phyloP scores from a whole-genome alignment of 2,888 invertebrate genomes.

The Eupithecia subfuscata region DNA sequence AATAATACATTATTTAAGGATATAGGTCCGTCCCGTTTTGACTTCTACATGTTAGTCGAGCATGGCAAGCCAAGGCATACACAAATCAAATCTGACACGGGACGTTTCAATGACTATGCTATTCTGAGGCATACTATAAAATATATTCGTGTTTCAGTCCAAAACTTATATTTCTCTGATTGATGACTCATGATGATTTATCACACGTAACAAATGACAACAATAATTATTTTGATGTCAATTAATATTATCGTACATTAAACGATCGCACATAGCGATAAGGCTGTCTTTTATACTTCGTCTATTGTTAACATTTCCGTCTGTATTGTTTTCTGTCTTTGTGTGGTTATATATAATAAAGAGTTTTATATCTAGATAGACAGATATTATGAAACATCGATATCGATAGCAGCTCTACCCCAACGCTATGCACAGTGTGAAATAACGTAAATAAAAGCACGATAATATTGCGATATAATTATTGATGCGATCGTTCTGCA shows the following conservation, averaged over 20 bases:
- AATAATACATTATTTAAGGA: too few species aligned
- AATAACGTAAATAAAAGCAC: constrained; percentile 70
- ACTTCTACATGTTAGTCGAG: too few species aligned
- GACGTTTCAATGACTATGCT: not conserved
- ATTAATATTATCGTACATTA: not conserved
- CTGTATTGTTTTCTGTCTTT: too few species aligned
- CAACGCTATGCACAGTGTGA: constrained; percentile 58
- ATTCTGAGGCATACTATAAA: not conserved
- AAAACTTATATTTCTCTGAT: too few species aligned
- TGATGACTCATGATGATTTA: not conserved
- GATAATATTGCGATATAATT: constrained; percentile 77
- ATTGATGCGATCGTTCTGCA: constrained; percentile 42
- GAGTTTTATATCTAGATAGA: too few species aligned
- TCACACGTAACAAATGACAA: not conserved
- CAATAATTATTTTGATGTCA: not conserved
- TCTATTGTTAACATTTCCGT: too few species aligned
- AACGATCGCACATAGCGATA: too few species aligned
- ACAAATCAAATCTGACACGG: not conserved
- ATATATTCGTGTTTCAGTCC: too few species aligned
- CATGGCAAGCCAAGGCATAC: too few species aligned
- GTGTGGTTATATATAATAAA: too few species aligned
- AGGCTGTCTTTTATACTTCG: too few species aligned
- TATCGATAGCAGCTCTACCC: constrained; percentile 16
- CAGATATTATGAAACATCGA: constrained; percentile 18
- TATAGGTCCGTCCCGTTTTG: too few species aligned